Conservation (phyloP, 2,888 invertebrate genomes). For the Lobophora halterata region DNA sequence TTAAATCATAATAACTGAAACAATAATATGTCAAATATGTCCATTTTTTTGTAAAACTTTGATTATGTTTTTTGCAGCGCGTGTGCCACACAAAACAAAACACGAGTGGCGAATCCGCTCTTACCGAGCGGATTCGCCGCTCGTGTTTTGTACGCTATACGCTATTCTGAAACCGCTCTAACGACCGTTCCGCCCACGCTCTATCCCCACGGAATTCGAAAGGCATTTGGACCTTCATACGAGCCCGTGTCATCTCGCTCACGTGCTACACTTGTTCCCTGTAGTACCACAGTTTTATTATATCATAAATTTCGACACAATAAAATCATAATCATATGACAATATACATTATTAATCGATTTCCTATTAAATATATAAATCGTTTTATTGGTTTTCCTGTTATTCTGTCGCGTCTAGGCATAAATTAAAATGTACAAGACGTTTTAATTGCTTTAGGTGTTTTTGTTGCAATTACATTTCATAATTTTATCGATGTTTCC, state of each 20-base stretch:
- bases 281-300: slow-evolving; percentile 28
- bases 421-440: slow-evolving; percentile 12
- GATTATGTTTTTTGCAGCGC: too few relatives aligned
- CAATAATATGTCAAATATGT: too few relatives aligned
- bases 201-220: slow-evolving; percentile 71
- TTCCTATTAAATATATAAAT: slow-evolving; percentile 24
- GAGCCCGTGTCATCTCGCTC: slow-evolving; percentile 25
- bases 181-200: slow-evolving; percentile 65
- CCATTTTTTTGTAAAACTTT: too few relatives aligned
- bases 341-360: slow-evolving; percentile 28
- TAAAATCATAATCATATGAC: slow-evolving; percentile 29
- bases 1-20: too few relatives aligned
- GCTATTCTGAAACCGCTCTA: too few relatives aligned
- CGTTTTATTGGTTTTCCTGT: slow-evolving; percentile 29
- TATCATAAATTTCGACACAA: slow-evolving; percentile 30
- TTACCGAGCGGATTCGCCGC: too few relatives aligned
- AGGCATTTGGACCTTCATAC: slow-evolving; percentile 53
- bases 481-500: slow-evolving; percentile 21
- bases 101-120: too few relatives aligned
- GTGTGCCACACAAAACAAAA: too few relatives aligned
- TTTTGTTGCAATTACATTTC: slow-evolving; percentile 18
- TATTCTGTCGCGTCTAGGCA: slow-evolving; percentile 21
- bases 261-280: slow-evolving; percentile 27
- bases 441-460: slow-evolving; percentile 24
- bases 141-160: too few relatives aligned